Evolutionary conservation across 2,113 vertebrate genomes (phyloP), one percentile per base, ranked within the genome.

Genomic region (Amblyopsis rosae): DNA sequence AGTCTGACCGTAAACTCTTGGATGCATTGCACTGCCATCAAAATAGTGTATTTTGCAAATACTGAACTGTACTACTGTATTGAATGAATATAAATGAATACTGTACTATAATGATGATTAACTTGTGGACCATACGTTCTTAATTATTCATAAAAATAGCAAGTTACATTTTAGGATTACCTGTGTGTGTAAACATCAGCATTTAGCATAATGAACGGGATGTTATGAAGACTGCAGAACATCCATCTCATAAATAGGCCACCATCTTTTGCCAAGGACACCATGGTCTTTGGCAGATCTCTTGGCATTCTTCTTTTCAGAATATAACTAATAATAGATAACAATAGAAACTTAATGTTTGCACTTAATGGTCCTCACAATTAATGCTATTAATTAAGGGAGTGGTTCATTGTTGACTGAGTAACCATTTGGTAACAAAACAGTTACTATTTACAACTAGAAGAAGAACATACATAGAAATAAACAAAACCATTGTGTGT

Each of bases 1-100:
- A 56, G 67, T 82, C 59, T 57, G n/a, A 64, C 16, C 55, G 49
- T 62, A 51, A 69, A 63, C 65, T 48, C 35, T 41, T 3, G 35
- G 35, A 5, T 41, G 35, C 35, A 41, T 8, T 41, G 35, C 35
- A 41, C 0, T 41, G 35, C 35, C 26, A 8, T 5, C 35, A 41
- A 41, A 41, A 41, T 41, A 41, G 35, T 41, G 35, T 41, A 41
- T 41, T 41, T 41, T 41, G 4, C 4, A 41, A 41, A 41, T 41
- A 41, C 35, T 41, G 7, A 41, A 41, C 1, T 19, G 26, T 26
- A 26, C 26, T 26, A 26, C 26, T 26, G 26, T 26, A 26, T 2
- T 1, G 26, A 26, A 26, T 26, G 26, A 26, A 26, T 3, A 26
- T 26, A 26, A 26, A 26, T 3, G 26, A 26, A 26, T 26, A 26